Evolutionary conservation across 1,140 invertebrate genomes (phyloP), one percentile per base, ranked within the genome.

Genomic region (Antheraea pernyi): DNA sequence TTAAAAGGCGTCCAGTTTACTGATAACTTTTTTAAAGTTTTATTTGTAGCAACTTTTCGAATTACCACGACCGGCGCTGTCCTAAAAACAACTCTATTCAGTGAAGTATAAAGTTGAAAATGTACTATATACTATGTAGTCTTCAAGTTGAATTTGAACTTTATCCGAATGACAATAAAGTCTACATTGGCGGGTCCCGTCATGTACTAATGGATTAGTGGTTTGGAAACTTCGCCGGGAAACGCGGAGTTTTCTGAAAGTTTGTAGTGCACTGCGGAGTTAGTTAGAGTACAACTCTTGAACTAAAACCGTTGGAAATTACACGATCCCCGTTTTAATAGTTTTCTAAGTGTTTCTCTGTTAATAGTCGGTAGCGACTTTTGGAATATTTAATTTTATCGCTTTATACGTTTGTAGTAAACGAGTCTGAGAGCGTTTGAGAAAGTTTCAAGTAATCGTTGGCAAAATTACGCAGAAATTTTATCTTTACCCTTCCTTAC

Each of bases 301-400:
- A 77, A 79, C 75, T 79, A 79, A 81, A 81, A 75, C 64, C 75
- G 67, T 69, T 81, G 75, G 77, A 79, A 77, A 81, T 77, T 76
- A 73, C 74, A 59, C 61, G 68, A 75, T 71, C 60, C 39, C 46
- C 60, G 65, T 70, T 73, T 75, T 75, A 67, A 71, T 70, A 75
- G 65, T 72, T 75, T 71, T 73, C 59, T 59, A 18, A 61, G 60
- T 67, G 65, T 68, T 72, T 72, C 68, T 67, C 53, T 59, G 19
- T 39, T 19, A 65, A 13, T 53, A 53, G 46, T 53, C 16, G 5
- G 46, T 53, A 16, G 46, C 46, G 46, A 53, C 11, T 53, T 53
- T 53, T 16, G 46, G 46, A n/a, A 53, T 53, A 53, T 53, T 53
- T 53, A 53, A 53, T 53, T 53, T 37, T 63, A 63, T 36, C 13